phyloP scores from a whole-genome alignment of 64 coral and sea anemone genomes.

The Stichodactyla helianthus region DNA sequence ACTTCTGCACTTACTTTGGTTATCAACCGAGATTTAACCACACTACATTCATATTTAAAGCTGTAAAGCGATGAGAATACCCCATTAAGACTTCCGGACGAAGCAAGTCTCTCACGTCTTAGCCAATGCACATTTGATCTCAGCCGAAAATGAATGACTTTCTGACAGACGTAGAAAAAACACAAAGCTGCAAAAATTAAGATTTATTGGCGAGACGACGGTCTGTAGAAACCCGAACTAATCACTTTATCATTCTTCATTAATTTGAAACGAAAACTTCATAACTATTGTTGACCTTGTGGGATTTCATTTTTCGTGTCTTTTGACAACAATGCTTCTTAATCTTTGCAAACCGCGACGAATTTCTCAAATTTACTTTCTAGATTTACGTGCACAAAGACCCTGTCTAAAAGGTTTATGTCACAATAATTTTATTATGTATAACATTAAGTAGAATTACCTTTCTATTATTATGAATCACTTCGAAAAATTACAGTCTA shows the following conservation, averaged over 20 bases:
- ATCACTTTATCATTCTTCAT: not conserved
- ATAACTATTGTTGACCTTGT: not conserved
- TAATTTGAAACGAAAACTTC: not conserved
- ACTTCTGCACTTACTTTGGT: not conserved
- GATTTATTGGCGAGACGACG: not conserved
- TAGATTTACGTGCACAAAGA: not conserved
- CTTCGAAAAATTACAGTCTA: not conserved
- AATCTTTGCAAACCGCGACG: not conserved
- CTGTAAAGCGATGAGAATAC: not conserved
- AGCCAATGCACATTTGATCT: not conserved
- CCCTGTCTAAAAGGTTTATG: not conserved
- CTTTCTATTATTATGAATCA: not conserved
- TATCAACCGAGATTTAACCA: slow-evolving; percentile 12
- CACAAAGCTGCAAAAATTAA: not conserved
- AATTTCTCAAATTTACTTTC: not conserved
- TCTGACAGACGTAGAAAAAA: not conserved
- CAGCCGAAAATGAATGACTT: not conserved
- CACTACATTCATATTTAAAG: not conserved
- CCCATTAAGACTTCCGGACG: not conserved
- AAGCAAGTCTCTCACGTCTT: not conserved
- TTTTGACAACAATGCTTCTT: not conserved
- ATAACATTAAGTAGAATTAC: not conserved
- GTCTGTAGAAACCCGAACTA: not conserved
- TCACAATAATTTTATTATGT: not conserved
- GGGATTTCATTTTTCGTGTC: not conserved